Base-by-base conservation (phyloP, 2,113 vertebrate genomes). In the Rafetus swinhoei region DNA sequence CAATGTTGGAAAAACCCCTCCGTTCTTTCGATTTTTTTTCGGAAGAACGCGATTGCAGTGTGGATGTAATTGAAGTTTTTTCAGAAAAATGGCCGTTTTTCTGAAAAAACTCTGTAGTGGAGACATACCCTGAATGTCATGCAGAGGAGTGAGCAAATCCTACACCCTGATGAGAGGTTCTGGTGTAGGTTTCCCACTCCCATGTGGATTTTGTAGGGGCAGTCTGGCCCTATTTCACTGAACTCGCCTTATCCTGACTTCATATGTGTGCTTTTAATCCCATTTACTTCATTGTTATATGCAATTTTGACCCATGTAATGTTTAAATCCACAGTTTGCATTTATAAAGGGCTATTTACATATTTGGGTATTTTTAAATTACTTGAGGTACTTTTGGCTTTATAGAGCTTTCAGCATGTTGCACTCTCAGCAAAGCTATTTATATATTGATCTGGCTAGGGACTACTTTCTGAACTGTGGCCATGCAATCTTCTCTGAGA, bases 381-480 rank as follows among this genome's bases (percentile, higher is more conserved):
- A 87, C 84, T 85, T 85, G 76, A 85, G 91, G 87, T 92, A 55
- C 90, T 94, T 94, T 94, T 0, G 2, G 81, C 89, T 93, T 79
- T 39, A 35, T 92, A 89, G 82, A 94, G 84, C 92, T 89, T 94
- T 91, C 69, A 87, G 85, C 79, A 93, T 93, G 84, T 96, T 95
- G 88, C 86, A 82, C 89, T 94, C 89, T n/a, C 52, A 54, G 85
- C 85, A 90, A 87, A 93, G 84, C 80, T 96, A 95, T 95, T 96
- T 96, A 96, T 95, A 94, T 86, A 89, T 77, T 94, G 86, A 82
- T 62, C 88, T 96, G 93, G 54, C 69, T 91, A 94, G 95, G 92
- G 94, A 94, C 94, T 94, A n/a, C 95, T 95, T 93, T 93, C 84
- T 82, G 85, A 92, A 80, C 57, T 62, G 60, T 79, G 83, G 69